phyloP scores from a whole-genome alignment of 2,888 invertebrate species.

The Idaea biselata region DNA sequence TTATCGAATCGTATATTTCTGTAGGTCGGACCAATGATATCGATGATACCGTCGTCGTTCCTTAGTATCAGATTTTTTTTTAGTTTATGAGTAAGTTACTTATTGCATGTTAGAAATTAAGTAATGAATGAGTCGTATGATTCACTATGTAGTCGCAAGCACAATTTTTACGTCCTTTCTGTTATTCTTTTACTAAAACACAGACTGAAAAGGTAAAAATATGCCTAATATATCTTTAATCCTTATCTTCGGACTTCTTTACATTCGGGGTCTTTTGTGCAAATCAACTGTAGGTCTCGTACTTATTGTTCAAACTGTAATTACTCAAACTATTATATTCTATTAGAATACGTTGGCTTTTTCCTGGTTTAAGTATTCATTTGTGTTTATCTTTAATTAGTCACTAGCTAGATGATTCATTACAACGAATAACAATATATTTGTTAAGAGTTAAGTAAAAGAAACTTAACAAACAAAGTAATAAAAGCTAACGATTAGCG shows the following conservation, averaged over 20 bases:
- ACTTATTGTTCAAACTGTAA: not conserved
- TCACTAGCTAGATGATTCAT: not conserved
- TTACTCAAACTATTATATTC: not conserved
- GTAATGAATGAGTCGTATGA: not conserved
- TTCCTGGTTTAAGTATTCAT: slow-evolving; percentile 2
- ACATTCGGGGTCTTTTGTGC: not conserved
- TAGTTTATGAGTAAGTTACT: not conserved
- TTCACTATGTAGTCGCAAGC: not conserved
- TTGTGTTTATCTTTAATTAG: slow-evolving; percentile 6
- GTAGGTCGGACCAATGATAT: not conserved
- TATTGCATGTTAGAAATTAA: not conserved
- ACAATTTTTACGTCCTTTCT: not conserved
- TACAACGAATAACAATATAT: not conserved
- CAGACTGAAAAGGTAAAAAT: not conserved
- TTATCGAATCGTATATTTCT: not conserved
- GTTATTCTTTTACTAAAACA: not conserved
- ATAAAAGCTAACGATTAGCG: not conserved
- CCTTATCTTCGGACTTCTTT: not conserved
- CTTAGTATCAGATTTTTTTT: not conserved
- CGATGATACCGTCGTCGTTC: not conserved
- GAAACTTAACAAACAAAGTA: not conserved
- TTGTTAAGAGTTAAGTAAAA: slow-evolving; percentile 11
- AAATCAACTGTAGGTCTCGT: not conserved
- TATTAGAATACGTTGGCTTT: not conserved
- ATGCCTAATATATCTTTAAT: not conserved